Conservation (phyloP, 2,113 vertebrate species). For the Pholis gunnellus region DNA sequence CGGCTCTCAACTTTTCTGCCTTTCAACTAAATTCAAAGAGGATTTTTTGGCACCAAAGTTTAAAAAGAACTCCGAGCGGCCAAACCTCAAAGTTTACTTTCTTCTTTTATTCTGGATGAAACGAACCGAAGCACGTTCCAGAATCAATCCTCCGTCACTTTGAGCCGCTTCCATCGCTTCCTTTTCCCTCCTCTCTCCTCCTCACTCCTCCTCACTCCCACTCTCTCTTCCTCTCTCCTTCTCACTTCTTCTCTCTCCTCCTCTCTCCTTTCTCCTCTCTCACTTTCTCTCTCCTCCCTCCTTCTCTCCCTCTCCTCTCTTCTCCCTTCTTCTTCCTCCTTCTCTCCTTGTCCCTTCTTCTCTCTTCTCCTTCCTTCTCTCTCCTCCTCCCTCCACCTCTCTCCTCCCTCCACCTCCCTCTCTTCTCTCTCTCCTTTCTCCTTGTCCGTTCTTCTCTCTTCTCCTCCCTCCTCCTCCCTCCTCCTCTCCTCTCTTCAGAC, state of each 20-base stretch:
- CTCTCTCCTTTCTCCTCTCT: not conserved
- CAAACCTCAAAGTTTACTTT: conserved; percentile 44
- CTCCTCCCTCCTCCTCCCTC: conserved; percentile 13
- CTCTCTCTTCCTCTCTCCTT: no score
- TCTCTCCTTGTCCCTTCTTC: no score
- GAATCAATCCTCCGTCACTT: no score
- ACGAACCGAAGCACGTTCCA: no score
- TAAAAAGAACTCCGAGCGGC: conserved; percentile 37
- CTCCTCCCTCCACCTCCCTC: conserved; percentile 40
- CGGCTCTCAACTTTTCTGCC: conserved; percentile 47
- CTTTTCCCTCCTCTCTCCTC: not conserved
- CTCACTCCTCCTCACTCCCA: no score
- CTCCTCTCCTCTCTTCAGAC: conserved; percentile 34
- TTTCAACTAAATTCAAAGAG: conserved; percentile 64
- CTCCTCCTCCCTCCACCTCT: no score
- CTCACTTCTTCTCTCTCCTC: no score
- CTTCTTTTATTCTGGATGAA: conserved; percentile 50
- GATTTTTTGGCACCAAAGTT: conserved; percentile 50
- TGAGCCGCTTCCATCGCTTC: no score
- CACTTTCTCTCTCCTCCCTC: not conserved
- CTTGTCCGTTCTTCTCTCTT: not conserved
- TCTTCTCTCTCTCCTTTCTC: no score
- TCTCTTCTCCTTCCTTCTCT: no score
- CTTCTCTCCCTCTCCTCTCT: not conserved
- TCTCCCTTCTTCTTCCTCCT: no score